Base-by-base conservation (phyloP, 2,113 vertebrate species). In the Tragelaphus scriptus region DNA sequence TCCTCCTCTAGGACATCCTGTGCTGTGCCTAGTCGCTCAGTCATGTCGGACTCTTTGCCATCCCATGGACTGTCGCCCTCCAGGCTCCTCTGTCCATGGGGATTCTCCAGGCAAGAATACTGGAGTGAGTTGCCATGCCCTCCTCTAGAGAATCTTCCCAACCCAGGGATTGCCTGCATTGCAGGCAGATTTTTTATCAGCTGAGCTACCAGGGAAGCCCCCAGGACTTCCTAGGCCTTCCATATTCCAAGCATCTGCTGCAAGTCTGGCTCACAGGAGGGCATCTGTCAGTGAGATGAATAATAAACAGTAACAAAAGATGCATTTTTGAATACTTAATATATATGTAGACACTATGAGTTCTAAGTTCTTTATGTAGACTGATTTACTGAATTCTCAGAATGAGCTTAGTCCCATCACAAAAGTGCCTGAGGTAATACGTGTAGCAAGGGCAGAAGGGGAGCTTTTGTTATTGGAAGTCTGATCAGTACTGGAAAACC, bases 1-100 rank as follows among this genome's bases (percentile, higher is more conserved):
- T 51, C 28, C 36, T 19, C 47, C 11, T 56, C 23, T 36, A 59
- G 12, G n/a, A 9, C 21, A 1, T 61, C 59, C 59, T 61, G 59
- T 61, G 59, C 26, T 71, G 65, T 36, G 65, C 65, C 9, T 36
- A 36, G 19, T 71, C 19, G 2, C 15, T 65, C 30, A 21, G 65
- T 71, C n/a, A 1, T 6, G 65, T 71, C n/a, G 0, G 0, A 36
- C 2, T 19, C 7, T 68, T n/a, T 68, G 16, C 65, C 4, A 10
- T 9, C 17, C 65, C 65, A 10, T 36, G n/a, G n/a, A n/a, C n/a
- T n/a, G n/a, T n/a, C n/a, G n/a, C n/a, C n/a, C n/a, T n/a, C n/a
- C n/a, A n/a, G n/a, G n/a, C n/a, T n/a, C n/a, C n/a, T n/a, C n/a
- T n/a, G n/a, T n/a, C n/a, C n/a, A n/a, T n/a, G n/a, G n/a, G n/a